A percentile compares a stretch with the other conserved stretches of the same genome.
phyloP scores from a whole-genome alignment of 2,888 invertebrate genomes.

The Malthinus seriepunctatus region DNA sequence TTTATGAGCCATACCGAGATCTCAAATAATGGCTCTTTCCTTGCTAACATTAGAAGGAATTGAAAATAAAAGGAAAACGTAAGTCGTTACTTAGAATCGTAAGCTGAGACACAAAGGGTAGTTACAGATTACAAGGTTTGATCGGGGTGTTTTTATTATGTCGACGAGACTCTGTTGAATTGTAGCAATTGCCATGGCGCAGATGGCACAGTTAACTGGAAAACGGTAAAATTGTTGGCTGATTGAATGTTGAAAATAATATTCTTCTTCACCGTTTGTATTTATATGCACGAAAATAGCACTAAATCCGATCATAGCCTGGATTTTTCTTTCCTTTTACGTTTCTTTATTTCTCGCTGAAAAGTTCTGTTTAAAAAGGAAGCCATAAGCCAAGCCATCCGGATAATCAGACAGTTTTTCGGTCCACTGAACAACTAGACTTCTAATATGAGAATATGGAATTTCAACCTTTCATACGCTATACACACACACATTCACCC shows the following conservation, averaged over 20 bases:
- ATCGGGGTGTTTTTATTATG: conserved; percentile 35
- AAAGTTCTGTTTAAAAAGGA: conserved; percentile 21
- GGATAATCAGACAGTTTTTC: conserved; percentile 29
- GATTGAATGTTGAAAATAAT: conserved; percentile 26
- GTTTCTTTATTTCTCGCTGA: conserved; percentile 23
- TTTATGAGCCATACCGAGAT: conserved; percentile 26
- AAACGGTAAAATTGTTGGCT: conserved; percentile 24
- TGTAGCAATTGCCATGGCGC: conserved; percentile 28
- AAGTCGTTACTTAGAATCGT: conserved; percentile 26
- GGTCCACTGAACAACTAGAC: conserved; percentile 23
- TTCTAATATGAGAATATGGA: conserved; percentile 28
- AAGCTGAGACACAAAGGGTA: conserved; percentile 36
- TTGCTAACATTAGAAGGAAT: conserved; percentile 27
- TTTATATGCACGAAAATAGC: conserved; percentile 25
- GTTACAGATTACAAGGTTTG: conserved; percentile 36
- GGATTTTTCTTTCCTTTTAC: conserved; percentile 16
- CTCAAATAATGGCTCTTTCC: conserved; percentile 28
- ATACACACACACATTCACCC: conserved; percentile 7
- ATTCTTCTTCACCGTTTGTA: conserved; percentile 25
- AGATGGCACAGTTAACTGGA: conserved; percentile 26
- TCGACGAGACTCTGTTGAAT: conserved; percentile 27
- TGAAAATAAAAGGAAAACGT: conserved; percentile 32
- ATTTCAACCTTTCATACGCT: conserved; percentile 20
- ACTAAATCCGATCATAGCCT: conserved; percentile 20
- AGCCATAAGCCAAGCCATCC: conserved; percentile 23